These are phyloP conservation scores for Rousettus madagascariensis DNA, from an alignment of 2,797 vertebrate genomes.

Conservation along the genomic window DNA sequence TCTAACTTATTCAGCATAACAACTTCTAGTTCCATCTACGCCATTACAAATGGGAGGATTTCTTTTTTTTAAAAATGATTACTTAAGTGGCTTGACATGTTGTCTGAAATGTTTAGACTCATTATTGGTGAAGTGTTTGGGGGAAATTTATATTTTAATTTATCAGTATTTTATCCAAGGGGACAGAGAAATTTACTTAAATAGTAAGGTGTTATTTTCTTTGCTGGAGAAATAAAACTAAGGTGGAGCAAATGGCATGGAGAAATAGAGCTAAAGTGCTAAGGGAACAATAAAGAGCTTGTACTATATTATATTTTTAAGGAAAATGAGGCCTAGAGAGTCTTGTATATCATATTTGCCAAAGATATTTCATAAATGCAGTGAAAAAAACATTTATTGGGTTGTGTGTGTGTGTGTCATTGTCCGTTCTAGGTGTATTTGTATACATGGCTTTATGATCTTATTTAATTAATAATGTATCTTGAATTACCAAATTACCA, in stretches of 20 bases:
- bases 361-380: background rate
- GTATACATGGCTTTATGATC: background rate
- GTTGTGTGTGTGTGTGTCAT: background rate
- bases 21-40: too few species aligned
- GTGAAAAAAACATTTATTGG: background rate
- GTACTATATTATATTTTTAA: background rate
- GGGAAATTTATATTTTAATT: background rate
- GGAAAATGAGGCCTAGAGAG: background rate
- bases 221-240: background rate
- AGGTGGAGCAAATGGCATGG: background rate
- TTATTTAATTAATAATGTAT: background rate
- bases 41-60: too few species aligned
- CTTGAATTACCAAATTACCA: background rate
- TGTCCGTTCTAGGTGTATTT: background rate
- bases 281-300: background rate
- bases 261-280: background rate
- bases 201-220: background rate
- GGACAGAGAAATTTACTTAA: background rate
- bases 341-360: background rate
- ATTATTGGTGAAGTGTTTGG: background rate
- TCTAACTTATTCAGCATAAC: too few species aligned
- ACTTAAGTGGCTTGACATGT: background rate
- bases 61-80: background rate
- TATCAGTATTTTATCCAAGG: background rate
- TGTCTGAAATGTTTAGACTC: background rate